Percentiles rank a stretch among this genome's conserved stretches.
Conservation (phyloP, 2,113 vertebrate species). For the Pterophyllum scalare region DNA sequence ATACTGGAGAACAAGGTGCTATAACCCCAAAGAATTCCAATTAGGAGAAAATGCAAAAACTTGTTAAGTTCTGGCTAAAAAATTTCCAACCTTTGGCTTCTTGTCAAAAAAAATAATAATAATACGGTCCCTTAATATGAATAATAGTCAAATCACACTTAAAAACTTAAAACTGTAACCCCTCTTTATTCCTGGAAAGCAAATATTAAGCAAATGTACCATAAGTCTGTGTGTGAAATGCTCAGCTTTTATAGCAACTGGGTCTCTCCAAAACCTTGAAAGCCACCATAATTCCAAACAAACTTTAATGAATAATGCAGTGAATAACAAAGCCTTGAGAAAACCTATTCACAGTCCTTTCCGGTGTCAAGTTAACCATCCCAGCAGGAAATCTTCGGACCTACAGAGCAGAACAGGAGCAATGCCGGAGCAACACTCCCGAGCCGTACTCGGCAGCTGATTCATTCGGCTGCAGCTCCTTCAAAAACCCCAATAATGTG, state of each 20-base stretch:
- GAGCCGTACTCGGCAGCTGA: conserved; percentile 36
- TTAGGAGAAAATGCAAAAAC: neutral
- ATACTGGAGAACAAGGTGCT: neutral
- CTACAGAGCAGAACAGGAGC: conserved; percentile 59
- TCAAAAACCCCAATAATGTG: conserved; percentile 74
- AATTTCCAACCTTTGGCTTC: neutral
- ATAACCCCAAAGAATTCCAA: neutral
- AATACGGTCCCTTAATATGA: neutral
- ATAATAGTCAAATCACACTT: neutral
- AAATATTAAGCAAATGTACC: neutral
- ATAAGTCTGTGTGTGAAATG: neutral
- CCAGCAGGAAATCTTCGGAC: conserved; percentile 49
- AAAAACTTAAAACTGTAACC: neutral
- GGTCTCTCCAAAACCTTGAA: conserved; percentile 11
- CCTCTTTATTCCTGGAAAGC: neutral
- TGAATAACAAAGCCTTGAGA: conserved; percentile 27
- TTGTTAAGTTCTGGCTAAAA: neutral
- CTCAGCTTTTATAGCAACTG: neutral
- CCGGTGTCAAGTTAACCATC: conserved; percentile 34
- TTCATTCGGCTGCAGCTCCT: conserved; percentile 68
- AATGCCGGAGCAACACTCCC: conserved; percentile 15
- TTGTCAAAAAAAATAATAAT: neutral
- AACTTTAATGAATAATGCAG: conserved; percentile 60
- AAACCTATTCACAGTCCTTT: conserved; percentile 30
- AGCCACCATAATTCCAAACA: conserved; percentile 38